phyloP scores from a whole-genome alignment of 1,140 invertebrate genomes.

The Lepidurus arcticus region DNA sequence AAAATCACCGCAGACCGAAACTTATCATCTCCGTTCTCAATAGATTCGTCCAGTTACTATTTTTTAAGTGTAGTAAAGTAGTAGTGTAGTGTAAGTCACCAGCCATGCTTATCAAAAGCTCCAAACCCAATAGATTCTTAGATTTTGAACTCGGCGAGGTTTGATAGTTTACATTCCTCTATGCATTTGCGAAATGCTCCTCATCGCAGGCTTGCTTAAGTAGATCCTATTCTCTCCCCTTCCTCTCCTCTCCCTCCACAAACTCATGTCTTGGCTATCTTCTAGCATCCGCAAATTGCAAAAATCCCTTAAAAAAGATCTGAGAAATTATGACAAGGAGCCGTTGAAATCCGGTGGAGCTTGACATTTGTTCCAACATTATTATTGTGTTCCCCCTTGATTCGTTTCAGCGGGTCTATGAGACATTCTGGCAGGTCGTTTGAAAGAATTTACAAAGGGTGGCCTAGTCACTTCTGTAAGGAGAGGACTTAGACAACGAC shows the following conservation, averaged over 20 bases:
- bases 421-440: not conserved
- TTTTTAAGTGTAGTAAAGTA: not conserved
- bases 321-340: too few species aligned
- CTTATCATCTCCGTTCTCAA: not conserved
- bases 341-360: too few species aligned
- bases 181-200: not conserved
- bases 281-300: too few species aligned
- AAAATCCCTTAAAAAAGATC: too few species aligned
- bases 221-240: too few species aligned
- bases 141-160: not conserved
- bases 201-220: not conserved
- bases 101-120: not conserved
- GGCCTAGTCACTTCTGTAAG: constrained; percentile 8
- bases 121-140: not conserved
- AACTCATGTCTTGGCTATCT: too few species aligned
- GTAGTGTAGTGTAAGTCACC: not conserved
- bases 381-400: not conserved
- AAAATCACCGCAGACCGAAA: not conserved
- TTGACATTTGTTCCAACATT: too few species aligned
- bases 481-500: constrained; percentile 1
- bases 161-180: constrained; percentile 4
- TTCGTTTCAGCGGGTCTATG: not conserved
- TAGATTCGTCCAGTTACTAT: not conserved
- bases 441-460: not conserved
- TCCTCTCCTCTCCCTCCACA: too few species aligned